Evolutionary conservation across 2,888 invertebrate species (phyloP).

Genomic region (Agapostemon virescens): DNA sequence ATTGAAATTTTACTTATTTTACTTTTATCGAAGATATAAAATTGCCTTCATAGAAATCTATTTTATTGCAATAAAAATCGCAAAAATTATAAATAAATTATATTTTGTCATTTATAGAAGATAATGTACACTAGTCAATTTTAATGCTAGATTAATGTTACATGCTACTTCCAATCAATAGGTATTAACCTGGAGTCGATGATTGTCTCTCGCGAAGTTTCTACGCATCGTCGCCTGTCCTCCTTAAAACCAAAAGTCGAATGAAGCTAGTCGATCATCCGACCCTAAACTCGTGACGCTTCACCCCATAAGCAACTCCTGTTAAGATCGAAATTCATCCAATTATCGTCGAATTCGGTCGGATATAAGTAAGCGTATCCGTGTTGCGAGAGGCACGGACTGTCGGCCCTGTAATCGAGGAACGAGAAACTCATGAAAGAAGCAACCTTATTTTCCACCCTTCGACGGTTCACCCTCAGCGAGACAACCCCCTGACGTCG

Average conservation of each 20-base stretch:
- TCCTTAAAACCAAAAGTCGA: constrained; percentile 3
- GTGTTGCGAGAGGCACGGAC: constrained; percentile 23
- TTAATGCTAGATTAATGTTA: no score
- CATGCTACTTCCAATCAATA: not conserved
- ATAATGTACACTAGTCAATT: no score
- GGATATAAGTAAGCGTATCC: constrained; percentile 30
- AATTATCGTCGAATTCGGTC: constrained; percentile 48
- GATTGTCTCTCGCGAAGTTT: not conserved
- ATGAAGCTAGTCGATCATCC: constrained; percentile 1
- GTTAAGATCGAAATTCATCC: constrained; percentile 49
- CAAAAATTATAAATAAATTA: no score
- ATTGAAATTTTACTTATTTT: no score
- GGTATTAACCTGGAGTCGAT: not conserved
- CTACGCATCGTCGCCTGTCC: not conserved
- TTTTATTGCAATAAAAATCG: no score
- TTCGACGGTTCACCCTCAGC: constrained; percentile 19
- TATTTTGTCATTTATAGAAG: no score
- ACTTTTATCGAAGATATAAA: no score
- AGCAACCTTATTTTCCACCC: constrained; percentile 42
- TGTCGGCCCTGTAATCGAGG: constrained; percentile 38
- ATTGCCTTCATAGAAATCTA: no score
- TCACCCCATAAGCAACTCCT: constrained; percentile 19
- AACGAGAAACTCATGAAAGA: constrained; percentile 43
- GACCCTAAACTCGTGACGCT: constrained; percentile 2
- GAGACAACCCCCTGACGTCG: constrained; percentile 36